phyloP scores from a whole-genome alignment of 2,113 vertebrate species.

The Passer montanus region DNA sequence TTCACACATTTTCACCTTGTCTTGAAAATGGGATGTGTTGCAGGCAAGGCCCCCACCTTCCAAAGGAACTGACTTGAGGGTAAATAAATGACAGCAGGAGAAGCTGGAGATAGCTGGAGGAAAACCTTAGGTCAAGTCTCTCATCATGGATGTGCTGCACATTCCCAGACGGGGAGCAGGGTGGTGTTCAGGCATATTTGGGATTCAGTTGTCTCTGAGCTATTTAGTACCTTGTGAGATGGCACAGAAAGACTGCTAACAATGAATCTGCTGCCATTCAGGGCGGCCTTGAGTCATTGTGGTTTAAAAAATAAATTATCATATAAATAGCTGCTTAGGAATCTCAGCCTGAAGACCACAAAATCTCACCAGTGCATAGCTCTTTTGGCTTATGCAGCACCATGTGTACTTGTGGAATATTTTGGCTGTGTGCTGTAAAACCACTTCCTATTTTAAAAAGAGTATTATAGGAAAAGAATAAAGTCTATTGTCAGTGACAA shows the following conservation, averaged over 20 bases:
- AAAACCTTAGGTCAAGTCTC: not conserved
- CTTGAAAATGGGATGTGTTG: not conserved
- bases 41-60: not conserved
- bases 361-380: not conserved
- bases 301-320: constrained; percentile 55
- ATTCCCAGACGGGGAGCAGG: not conserved
- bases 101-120: not conserved
- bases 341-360: constrained; percentile 35
- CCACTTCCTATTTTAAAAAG: constrained; percentile 38
- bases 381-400: not conserved
- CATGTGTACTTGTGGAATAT: not conserved
- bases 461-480: not conserved
- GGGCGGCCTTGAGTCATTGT: constrained; percentile 16
- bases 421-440: not conserved
- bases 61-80: not conserved
- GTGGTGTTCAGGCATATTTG: not conserved
- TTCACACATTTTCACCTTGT: not conserved
- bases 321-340: constrained; percentile 57
- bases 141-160: not conserved
- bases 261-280: constrained; percentile 28
- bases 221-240: constrained; percentile 4
- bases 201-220: not conserved
- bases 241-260: not conserved
- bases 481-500: constrained; percentile 22
- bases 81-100: not conserved